These are phyloP conservation scores for Lampris incognitus DNA, from an alignment of 2,113 vertebrate genomes.

Conservation along the genomic window DNA sequence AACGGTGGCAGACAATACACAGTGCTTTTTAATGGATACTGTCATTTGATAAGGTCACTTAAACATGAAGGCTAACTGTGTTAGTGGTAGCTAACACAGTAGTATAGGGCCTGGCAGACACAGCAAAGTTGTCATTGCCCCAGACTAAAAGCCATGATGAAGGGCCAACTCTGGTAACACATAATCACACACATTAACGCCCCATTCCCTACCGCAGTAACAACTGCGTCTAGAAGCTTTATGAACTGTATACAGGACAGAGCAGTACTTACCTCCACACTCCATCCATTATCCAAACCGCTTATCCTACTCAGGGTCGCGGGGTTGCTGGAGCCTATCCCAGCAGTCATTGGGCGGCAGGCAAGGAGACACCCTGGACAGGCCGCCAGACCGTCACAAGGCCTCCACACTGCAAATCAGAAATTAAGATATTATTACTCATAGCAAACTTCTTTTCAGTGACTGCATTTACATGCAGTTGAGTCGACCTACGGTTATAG, in stretches of 20 bases:
- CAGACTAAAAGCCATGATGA: slow-evolving; percentile 11
- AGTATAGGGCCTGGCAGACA: slow-evolving; percentile 33
- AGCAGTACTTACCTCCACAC: no score
- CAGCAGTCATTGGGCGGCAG: no score
- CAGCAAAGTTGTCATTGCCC: slow-evolving; percentile 12
- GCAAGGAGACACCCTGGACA: no score
- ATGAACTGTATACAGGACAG: not conserved
- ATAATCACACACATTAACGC: slow-evolving; percentile 25
- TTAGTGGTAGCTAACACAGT: slow-evolving; percentile 9
- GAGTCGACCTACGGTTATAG: no score
- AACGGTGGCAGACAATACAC: slow-evolving; percentile 15
- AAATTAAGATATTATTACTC: no score
- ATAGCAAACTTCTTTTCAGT: no score
- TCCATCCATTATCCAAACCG: no score
- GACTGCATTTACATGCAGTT: no score
- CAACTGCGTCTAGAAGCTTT: not conserved
- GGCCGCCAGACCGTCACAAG: no score
- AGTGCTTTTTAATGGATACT: slow-evolving; percentile 38
- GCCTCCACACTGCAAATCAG: no score
- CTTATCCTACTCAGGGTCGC: no score
- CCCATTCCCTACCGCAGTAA: slow-evolving; percentile 4
- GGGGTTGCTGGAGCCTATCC: no score
- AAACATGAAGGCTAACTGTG: slow-evolving; percentile 40
- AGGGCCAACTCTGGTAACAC: slow-evolving; percentile 10
- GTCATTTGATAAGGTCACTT: slow-evolving; percentile 55